These are phyloP conservation scores for Nestor notabilis DNA, from an alignment of 2,113 vertebrate species.

Conservation along the genomic window DNA sequence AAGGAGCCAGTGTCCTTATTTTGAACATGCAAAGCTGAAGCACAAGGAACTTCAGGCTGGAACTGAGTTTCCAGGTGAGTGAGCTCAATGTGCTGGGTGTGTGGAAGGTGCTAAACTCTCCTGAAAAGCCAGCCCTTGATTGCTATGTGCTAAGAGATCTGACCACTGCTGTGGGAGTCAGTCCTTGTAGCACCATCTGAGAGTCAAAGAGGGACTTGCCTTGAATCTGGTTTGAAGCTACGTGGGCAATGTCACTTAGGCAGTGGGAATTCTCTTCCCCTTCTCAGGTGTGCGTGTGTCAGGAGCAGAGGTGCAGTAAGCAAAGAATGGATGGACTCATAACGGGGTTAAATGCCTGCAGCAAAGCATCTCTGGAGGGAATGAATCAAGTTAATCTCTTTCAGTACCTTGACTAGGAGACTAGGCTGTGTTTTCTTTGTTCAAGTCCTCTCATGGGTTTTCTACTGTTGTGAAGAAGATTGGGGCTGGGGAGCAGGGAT, in stretches of 20 bases:
- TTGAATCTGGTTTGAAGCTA: background rate
- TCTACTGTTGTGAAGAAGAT: fast-evolving
- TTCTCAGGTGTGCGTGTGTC: background rate
- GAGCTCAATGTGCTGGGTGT: fast-evolving
- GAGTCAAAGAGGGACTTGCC: background rate
- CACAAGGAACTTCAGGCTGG: background rate
- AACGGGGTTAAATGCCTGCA: background rate
- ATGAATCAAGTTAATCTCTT: background rate
- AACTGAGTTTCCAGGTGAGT: background rate
- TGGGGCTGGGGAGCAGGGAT: background rate
- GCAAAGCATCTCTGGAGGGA: background rate
- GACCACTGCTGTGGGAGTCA: fast-evolving
- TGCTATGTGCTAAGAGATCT: background rate
- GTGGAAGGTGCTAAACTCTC: background rate
- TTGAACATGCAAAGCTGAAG: background rate
- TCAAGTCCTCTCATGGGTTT: background rate
- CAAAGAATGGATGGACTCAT: background rate
- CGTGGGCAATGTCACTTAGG: fast-evolving
- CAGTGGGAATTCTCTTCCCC: background rate
- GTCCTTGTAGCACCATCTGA: fast-evolving
- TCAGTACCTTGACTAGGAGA: background rate
- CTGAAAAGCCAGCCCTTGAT: background rate
- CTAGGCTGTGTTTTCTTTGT: fast-evolving
- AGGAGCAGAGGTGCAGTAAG: fast-evolving
- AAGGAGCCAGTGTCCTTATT: fast-evolving